A percentile compares a stretch with the other conserved stretches of the same genome.
Conservation (phyloP, 2,113 vertebrate species). For the Chaetodon auriga region DNA sequence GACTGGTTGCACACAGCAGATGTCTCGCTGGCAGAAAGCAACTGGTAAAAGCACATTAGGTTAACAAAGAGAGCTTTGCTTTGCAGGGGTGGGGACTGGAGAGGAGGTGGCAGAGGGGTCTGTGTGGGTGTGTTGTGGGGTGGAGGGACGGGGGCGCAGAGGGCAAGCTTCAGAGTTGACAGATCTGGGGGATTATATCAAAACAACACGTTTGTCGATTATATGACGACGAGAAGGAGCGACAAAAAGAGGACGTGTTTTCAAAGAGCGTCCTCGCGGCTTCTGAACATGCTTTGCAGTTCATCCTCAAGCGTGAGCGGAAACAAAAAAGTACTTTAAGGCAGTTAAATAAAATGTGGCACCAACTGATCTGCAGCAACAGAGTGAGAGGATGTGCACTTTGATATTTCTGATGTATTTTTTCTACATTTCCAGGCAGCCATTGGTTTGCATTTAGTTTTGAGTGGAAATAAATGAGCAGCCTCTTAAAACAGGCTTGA, state of each 20-base stretch:
- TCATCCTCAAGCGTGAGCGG: background rate
- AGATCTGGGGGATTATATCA: constrained; percentile 80
- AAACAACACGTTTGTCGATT: constrained; percentile 76
- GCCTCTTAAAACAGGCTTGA: background rate
- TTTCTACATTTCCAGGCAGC: background rate
- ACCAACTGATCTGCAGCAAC: background rate
- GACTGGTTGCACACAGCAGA: constrained; percentile 97
- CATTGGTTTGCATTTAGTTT: background rate
- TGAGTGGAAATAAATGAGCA: background rate
- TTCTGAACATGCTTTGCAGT: constrained; percentile 14
- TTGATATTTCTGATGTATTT: background rate
- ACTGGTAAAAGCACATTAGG: constrained; percentile 88
- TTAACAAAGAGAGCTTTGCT: constrained; percentile 86
- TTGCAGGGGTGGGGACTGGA: constrained; percentile 72
- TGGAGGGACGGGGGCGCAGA: constrained; percentile 56
- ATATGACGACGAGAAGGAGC: constrained; percentile 54
- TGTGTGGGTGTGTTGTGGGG: constrained; percentile 76
- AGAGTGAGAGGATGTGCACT: too few relatives aligned
- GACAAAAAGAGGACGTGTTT: constrained; percentile 52
- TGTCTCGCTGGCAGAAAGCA: constrained; percentile 90
- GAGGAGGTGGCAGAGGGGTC: constrained; percentile 76
- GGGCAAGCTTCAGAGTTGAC: constrained; percentile 80
- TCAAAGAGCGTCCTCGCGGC: constrained; percentile 52
- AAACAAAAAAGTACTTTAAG: background rate
- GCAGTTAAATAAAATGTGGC: background rate